These are phyloP conservation scores for Meandrina meandrites DNA, from an alignment of 92 coral and sea anemone genomes.

Conservation along the genomic window DNA sequence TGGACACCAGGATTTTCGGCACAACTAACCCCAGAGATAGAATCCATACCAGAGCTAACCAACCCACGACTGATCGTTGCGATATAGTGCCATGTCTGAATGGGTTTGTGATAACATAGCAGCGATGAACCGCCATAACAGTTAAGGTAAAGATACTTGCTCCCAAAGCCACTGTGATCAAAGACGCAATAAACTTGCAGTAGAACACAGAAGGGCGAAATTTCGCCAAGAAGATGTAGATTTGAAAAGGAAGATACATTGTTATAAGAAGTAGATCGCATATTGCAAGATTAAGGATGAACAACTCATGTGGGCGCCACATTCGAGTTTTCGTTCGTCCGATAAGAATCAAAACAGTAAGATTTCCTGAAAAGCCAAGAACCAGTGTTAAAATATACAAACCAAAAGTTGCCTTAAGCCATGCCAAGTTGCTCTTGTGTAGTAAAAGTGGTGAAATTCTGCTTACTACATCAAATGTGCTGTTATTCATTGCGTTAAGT, in stretches of 20 bases:
- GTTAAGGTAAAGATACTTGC: conserved; percentile 53
- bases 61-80: conserved; percentile 6
- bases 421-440: not conserved
- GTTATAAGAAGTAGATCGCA: conserved; percentile 44
- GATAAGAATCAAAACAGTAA: conserved; percentile 32
- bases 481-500: not conserved
- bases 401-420: conserved; percentile 20
- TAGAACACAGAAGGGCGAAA: conserved; percentile 44
- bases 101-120: conserved; percentile 45
- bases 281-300: conserved; percentile 54
- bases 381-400: conserved; percentile 42
- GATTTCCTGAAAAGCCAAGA: conserved; percentile 47
- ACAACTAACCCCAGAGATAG: conserved; percentile 33
- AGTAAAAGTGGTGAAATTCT: not conserved
- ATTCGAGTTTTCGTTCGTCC: not conserved
- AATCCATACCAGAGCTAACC: conserved; percentile 36
- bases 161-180: conserved; percentile 58
- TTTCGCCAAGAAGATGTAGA: conserved; percentile 30
- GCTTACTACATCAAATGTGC: not conserved
- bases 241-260: conserved; percentile 48
- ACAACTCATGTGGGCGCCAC: conserved; percentile 41
- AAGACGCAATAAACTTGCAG: conserved; percentile 53
- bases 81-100: conserved; percentile 43
- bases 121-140: conserved; percentile 57
- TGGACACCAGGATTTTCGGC: conserved; percentile 42